Evolutionary conservation across 2,113 vertebrate genomes (phyloP).

Genomic region (Cynoglossus semilaevis): DNA sequence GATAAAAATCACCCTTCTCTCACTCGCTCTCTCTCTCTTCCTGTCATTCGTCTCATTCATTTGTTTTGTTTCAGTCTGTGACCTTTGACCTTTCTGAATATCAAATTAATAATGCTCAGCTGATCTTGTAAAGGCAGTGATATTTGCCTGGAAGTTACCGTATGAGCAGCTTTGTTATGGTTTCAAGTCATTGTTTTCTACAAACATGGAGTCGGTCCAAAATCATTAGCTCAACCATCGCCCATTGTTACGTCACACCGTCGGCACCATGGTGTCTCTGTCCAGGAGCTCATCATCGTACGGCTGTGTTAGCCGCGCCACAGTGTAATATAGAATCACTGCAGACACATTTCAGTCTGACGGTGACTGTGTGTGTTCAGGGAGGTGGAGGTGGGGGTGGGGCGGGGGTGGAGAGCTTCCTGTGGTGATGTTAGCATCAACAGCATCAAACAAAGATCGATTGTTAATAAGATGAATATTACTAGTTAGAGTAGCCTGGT

Average conservation of each 20-base stretch:
- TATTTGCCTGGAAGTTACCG: background rate
- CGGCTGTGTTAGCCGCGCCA: too few relatives aligned
- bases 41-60: background rate
- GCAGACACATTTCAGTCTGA: constrained; percentile 37
- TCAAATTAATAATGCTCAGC: too few relatives aligned
- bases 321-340: too few relatives aligned
- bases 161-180: background rate
- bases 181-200: background rate
- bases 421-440: constrained; percentile 16
- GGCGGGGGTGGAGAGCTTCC: too few relatives aligned
- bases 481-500: too few relatives aligned
- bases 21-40: constrained; percentile 6
- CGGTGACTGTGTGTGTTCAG: constrained; percentile 27
- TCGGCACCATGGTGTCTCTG: too few relatives aligned
- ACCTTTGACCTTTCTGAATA: background rate
- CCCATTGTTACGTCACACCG: constrained; percentile 16
- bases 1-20: constrained; percentile 7
- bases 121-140: background rate
- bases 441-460: background rate
- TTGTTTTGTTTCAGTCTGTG: background rate
- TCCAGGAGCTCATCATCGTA: too few relatives aligned
- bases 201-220: background rate
- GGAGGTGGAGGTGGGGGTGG: too few relatives aligned
- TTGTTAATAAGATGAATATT: too few relatives aligned
- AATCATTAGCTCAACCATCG: constrained; percentile 5